Percentiles rank a stretch among this genome's conserved stretches.
These are phyloP conservation scores for Montifringilla adamsi DNA, from an alignment of 2,113 vertebrate species.

Conservation along the genomic window DNA sequence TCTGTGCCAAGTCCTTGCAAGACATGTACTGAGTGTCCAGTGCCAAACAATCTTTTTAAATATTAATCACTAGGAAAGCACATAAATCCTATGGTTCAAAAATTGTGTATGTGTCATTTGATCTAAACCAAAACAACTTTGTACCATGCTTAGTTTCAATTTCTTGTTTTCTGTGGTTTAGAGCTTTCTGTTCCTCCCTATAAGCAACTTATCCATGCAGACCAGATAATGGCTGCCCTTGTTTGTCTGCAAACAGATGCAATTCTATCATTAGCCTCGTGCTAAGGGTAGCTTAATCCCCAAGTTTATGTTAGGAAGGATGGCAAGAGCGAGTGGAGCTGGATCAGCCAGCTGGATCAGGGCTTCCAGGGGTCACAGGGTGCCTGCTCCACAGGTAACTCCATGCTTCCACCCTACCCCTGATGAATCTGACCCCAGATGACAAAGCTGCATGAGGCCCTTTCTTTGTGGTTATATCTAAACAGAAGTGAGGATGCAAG, in stretches of 20 bases:
- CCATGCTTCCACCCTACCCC: background rate
- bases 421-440: background rate
- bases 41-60: conserved; percentile 60
- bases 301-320: background rate
- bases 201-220: background rate
- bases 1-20: conserved; percentile 56
- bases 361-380: background rate
- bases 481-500: background rate
- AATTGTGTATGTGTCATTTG: background rate
- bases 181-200: background rate
- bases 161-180: background rate
- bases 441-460: background rate
- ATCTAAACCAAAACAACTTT: conserved; percentile 11
- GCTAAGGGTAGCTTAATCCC: background rate
- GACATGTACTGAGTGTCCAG: conserved; percentile 34
- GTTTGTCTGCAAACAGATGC: background rate
- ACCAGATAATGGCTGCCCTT: background rate
- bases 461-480: background rate
- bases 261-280: background rate
- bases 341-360: background rate
- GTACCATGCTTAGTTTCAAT: background rate
- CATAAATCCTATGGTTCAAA: conserved; percentile 23
- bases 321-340: background rate
- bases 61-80: conserved; percentile 51
- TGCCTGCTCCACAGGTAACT: background rate